A percentile compares a stretch with the other conserved stretches of the same genome.
These are phyloP conservation scores for Tolypeutes matacus DNA, from an alignment of 2,797 vertebrate genomes.

Conservation along the genomic window DNA sequence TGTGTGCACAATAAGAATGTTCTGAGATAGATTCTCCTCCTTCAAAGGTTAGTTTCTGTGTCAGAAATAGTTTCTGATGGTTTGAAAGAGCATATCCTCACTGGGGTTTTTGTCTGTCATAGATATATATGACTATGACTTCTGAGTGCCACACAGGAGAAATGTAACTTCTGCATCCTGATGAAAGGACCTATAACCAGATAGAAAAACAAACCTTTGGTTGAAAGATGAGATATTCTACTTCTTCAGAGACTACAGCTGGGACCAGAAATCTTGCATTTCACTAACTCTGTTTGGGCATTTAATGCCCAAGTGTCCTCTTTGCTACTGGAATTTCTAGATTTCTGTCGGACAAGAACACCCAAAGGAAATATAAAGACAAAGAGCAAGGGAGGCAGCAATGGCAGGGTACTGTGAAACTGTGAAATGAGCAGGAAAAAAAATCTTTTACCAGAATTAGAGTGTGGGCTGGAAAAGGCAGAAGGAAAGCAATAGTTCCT, in stretches of 20 bases:
- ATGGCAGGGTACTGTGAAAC: slow-evolving; percentile 34
- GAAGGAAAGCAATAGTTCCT: slow-evolving; percentile 38
- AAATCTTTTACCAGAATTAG: slow-evolving; percentile 34
- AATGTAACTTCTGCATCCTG: slow-evolving; percentile 79
- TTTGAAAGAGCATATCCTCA: slow-evolving; percentile 66
- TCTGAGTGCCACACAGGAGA: slow-evolving; percentile 73
- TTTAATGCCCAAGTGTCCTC: slow-evolving; percentile 78
- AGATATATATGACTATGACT: slow-evolving; percentile 80
- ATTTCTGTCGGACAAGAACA: slow-evolving; percentile 76
- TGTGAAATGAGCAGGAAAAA: slow-evolving; percentile 49
- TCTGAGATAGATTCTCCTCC: background rate
- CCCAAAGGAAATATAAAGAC: slow-evolving; percentile 79
- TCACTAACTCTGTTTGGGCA: slow-evolving; percentile 77
- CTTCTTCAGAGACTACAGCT: slow-evolving; percentile 73
- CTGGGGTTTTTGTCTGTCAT: slow-evolving; percentile 68
- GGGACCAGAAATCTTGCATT: slow-evolving; percentile 80
- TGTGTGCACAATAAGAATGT: background rate
- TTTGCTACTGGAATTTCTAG: slow-evolving; percentile 79
- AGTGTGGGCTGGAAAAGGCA: slow-evolving; percentile 69
- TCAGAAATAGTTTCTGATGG: slow-evolving; percentile 68
- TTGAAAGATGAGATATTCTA: slow-evolving; percentile 80
- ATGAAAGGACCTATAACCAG: slow-evolving; percentile 77
- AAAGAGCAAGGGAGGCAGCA: slow-evolving; percentile 70
- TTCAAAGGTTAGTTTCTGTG: slow-evolving; percentile 18
- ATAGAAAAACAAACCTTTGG: slow-evolving; percentile 80